Conservation (phyloP, 2,113 vertebrate genomes). For the Sapajus apella region DNA sequence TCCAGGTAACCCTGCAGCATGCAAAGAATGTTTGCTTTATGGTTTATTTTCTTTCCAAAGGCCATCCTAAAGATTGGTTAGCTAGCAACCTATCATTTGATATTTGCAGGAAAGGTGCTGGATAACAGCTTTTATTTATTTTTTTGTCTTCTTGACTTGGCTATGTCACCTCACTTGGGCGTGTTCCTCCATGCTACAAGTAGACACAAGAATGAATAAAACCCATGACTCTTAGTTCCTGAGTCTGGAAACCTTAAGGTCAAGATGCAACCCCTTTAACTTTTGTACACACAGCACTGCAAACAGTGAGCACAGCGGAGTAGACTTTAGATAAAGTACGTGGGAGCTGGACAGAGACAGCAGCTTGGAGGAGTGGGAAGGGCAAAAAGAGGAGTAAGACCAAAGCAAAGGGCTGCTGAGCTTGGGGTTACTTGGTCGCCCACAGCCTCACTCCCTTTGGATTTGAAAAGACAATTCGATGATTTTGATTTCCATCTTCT, state of each 20-base stretch:
- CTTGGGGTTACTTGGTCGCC: neutral
- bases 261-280: neutral
- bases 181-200: neutral
- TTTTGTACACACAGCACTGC: neutral
- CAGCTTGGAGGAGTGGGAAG: fast-evolving
- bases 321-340: fast-evolving
- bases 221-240: neutral
- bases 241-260: neutral
- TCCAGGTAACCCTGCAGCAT: neutral
- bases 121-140: neutral
- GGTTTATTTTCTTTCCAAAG: neutral
- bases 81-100: neutral
- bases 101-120: neutral
- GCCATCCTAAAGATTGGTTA: neutral
- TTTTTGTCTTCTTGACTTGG: neutral
- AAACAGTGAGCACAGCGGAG: fast-evolving
- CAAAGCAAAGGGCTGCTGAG: neutral
- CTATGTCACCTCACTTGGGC: neutral
- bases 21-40: neutral
- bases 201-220: neutral
- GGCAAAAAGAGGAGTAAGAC: neutral
- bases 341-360: neutral
- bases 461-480: neutral
- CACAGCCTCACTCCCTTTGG: no score
- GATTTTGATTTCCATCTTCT: neutral